phyloP scores from a whole-genome alignment of 2,888 invertebrate genomes.

The Oscheius sp. region DNA sequence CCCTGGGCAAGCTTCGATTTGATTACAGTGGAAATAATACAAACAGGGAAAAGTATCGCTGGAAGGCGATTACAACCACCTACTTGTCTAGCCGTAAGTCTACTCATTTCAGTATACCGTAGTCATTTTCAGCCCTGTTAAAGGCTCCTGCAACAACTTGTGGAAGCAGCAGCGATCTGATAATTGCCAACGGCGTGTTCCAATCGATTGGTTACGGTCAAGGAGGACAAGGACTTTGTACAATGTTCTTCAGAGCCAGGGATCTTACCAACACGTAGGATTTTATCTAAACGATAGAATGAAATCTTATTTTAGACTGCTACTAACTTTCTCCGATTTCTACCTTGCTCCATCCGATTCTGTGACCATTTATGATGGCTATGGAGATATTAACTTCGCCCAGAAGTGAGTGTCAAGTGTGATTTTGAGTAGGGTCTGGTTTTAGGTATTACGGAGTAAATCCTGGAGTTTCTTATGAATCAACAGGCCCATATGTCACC shows the following conservation, averaged over 20 bases:
- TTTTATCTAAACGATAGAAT: neutral
- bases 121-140: too few species aligned
- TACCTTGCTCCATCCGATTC: neutral
- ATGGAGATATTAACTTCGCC: too few species aligned
- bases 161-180: too few species aligned
- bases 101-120: too few species aligned
- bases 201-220: too few species aligned
- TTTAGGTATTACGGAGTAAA: neutral
- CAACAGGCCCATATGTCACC: neutral
- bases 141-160: too few species aligned
- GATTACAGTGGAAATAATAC: neutral
- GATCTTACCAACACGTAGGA: neutral
- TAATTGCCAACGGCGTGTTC: too few species aligned
- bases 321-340: neutral
- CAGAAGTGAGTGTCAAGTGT: neutral
- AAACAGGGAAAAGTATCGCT: neutral
- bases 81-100: too few species aligned
- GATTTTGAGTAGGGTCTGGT: neutral
- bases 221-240: neutral
- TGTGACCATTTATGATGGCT: slow-evolving; percentile 2
- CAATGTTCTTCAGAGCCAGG: neutral
- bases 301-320: neutral
- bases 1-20: neutral
- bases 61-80: neutral
- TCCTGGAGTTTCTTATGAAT: neutral